Evolutionary conservation across 2,797 vertebrate species (phyloP).

Genomic region (Hippopotamyrus pictus): DNA sequence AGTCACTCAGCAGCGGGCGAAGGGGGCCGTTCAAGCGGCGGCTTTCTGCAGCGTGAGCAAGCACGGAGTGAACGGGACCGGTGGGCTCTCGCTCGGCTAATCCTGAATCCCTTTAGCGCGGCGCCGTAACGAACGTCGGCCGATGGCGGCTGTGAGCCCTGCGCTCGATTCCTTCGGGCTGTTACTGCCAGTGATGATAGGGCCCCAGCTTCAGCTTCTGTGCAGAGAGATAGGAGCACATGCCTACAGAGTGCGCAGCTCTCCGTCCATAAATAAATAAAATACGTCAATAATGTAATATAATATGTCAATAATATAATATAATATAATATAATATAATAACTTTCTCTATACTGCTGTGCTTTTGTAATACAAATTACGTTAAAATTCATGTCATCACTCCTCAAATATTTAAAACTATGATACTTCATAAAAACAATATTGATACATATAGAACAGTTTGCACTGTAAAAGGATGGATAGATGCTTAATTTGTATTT

Average conservation of each 20-base stretch:
- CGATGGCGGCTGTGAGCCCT: neutral
- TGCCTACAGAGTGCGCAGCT: neutral
- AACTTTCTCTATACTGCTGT: neutral
- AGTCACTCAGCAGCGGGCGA: neutral
- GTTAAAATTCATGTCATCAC: neutral
- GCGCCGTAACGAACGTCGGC: neutral
- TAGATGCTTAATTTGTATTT: neutral
- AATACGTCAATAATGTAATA: neutral
- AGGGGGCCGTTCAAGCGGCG: neutral
- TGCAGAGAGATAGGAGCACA: neutral
- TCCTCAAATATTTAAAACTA: neutral
- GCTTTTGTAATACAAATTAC: neutral
- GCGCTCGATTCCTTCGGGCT: neutral
- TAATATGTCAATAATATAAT: neutral
- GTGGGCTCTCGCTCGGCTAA: neutral
- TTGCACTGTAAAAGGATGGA: neutral
- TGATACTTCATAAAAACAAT: neutral
- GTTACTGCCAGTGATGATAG: neutral
- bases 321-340: neutral
- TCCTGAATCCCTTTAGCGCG: neutral
- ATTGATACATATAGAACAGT: neutral
- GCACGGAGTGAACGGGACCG: neutral
- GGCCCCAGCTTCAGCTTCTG: neutral
- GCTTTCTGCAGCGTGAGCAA: neutral
- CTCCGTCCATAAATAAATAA: neutral